Conservation (phyloP, 2,113 vertebrate genomes). For the Ochotona princeps region DNA sequence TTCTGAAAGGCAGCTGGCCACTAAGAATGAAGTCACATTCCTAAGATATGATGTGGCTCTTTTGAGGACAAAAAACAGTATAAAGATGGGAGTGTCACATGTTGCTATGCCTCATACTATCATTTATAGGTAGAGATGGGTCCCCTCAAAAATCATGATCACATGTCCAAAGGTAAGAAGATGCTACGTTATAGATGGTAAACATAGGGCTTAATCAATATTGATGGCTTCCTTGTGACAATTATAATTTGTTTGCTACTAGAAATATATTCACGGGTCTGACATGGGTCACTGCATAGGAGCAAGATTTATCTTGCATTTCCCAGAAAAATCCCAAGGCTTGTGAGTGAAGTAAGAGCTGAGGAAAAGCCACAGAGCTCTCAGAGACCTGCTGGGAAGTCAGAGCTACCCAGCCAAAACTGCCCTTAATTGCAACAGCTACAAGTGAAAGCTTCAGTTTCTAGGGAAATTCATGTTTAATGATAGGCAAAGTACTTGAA, state of each 20-base stretch:
- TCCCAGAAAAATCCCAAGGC: slow-evolving; percentile 67
- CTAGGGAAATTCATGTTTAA: slow-evolving; percentile 73
- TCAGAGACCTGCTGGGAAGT: slow-evolving; percentile 44
- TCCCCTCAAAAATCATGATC: background rate
- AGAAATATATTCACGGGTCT: slow-evolving; percentile 43
- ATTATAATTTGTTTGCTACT: slow-evolving; percentile 23
- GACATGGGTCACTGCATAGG: slow-evolving; percentile 27
- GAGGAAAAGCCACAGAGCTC: slow-evolving; percentile 35
- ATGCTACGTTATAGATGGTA: background rate
- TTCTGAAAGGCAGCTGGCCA: background rate
- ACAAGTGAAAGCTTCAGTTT: slow-evolving; percentile 30
- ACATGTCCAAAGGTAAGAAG: background rate
- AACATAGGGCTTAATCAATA: background rate
- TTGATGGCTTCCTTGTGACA: slow-evolving; percentile 3
- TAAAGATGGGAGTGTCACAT: background rate
- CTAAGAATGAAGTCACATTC: background rate
- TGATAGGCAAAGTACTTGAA: slow-evolving; percentile 56
- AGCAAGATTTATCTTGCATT: slow-evolving; percentile 66
- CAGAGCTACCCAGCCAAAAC: slow-evolving; percentile 24
- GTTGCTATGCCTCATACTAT: background rate
- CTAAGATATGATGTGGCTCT: background rate
- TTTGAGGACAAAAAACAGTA: background rate
- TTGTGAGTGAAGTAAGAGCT: slow-evolving; percentile 1
- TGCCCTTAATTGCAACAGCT: slow-evolving; percentile 56
- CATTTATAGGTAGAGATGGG: background rate